Evolutionary conservation across 2,797 vertebrate genomes (phyloP).

Genomic region (Florisuga fusca): DNA sequence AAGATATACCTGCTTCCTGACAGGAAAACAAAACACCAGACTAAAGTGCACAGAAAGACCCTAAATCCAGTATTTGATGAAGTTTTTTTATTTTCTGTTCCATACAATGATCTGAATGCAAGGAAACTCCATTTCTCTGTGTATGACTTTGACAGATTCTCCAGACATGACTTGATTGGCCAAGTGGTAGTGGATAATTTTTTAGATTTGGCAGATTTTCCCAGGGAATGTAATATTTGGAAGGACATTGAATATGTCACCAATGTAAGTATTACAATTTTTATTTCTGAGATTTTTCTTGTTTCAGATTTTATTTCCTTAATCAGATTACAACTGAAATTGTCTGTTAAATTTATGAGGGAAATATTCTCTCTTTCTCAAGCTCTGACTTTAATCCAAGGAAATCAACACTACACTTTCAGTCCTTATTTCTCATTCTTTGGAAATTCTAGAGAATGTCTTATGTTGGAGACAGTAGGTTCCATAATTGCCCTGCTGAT

Average conservation of each 20-base stretch:
- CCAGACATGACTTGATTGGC: conserved; percentile 96
- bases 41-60: conserved; percentile 98
- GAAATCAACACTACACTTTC: neutral
- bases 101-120: conserved; percentile 92
- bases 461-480: neutral
- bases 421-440: neutral
- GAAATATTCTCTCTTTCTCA: neutral
- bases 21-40: conserved; percentile 98
- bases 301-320: neutral
- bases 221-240: conserved; percentile 95
- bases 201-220: conserved; percentile 97
- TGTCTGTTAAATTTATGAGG: neutral
- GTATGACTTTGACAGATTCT: conserved; percentile 98
- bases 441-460: neutral
- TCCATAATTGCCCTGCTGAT: conserved; percentile 10
- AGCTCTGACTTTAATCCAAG: conserved; percentile 5
- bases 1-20: conserved; percentile 98
- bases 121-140: conserved; percentile 98
- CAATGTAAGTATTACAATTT: conserved; percentile 87
- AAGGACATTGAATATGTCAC: conserved; percentile 96
- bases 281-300: neutral
- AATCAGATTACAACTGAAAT: neutral
- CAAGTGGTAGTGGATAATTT: conserved; percentile 99
- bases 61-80: conserved; percentile 97
- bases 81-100: conserved; percentile 97